Evolutionary conservation across 2,888 invertebrate species (phyloP), one percentile per base, ranked within the genome.

Genomic region (Hipparchia sbordonii): DNA sequence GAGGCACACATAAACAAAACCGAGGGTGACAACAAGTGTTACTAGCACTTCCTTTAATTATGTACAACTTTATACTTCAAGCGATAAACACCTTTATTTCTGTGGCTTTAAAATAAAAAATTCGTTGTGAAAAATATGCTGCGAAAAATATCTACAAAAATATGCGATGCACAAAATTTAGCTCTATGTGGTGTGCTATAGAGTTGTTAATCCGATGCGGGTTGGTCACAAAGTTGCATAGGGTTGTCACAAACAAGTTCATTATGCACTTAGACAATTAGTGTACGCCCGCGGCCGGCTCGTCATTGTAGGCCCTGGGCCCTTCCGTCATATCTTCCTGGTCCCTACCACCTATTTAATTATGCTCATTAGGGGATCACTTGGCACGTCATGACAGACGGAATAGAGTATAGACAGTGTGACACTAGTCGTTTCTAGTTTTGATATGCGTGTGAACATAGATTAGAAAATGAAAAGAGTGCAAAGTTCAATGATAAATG

Each of bases 221-320:
- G 65, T 65, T 61, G 54, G 69, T 78, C 80, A 76, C 79, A 80
- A 84, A 84, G 80, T 82, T 82, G 79, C 79, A 80, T 83, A 90
- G 88, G 89, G 90, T 84, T 89, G 88, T 84, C 84, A 82, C 85
- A 85, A 88, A 91, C 85, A 91, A 91, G 91, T 91, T 92, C 87
- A 91, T 92, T 92, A 92, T 91, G 86, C 91, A 92, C 92, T 92
- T 92, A 92, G 87, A 92, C 91, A 92, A 92, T 92, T 91, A 92
- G 87, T 92, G 92, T 91, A 91, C 85, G 88, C 91, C 84, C 77
- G 85, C 82, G 84, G 89, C 83, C 80, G 78, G 79, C 80, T 79
- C 74, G 82, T 80, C 86, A 84, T 83, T 86, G 85, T 85, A 84
- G 84, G 84, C 89, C 88, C 84, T 84, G 81, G 83, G 89, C 87